These are phyloP conservation scores for Pithys albifrons DNA, from an alignment of 2,113 vertebrate species.

Conservation along the genomic window DNA sequence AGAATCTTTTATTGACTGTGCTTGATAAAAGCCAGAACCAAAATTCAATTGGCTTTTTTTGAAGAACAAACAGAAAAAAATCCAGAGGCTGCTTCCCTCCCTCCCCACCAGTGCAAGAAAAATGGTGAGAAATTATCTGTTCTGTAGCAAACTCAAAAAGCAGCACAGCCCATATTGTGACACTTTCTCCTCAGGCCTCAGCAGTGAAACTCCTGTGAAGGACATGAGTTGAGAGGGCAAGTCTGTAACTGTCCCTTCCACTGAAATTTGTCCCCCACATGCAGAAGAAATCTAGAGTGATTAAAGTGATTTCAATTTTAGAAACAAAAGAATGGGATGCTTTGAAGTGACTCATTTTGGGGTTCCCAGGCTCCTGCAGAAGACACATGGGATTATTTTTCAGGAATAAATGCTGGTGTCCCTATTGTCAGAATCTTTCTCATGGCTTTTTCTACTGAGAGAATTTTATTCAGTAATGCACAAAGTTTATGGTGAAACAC, in stretches of 20 bases:
- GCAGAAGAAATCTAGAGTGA: not conserved
- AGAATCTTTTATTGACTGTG: not conserved
- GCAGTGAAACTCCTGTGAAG: not conserved
- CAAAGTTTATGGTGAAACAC: not conserved
- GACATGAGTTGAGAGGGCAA: not conserved
- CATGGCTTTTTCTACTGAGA: not conserved
- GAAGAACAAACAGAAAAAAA: slow-evolving; percentile 4
- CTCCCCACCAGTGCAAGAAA: not conserved
- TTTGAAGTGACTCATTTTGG: not conserved
- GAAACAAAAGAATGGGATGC: not conserved
- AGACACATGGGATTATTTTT: not conserved
- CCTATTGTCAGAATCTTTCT: not conserved
- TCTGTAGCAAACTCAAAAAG: not conserved
- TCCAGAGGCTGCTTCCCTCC: not conserved
- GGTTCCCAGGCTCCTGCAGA: not conserved
- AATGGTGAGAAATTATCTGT: not conserved
- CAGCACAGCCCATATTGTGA: not conserved
- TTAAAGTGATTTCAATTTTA: not conserved
- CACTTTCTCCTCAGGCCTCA: not conserved
- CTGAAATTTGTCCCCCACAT: not conserved
- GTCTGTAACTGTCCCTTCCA: not conserved
- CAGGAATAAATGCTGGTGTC: not conserved
- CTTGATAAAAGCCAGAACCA: not conserved
- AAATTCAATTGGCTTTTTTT: not conserved
- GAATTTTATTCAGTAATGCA: not conserved